Conservation (phyloP, 2,113 vertebrate genomes). For the Archilochus colubris region DNA sequence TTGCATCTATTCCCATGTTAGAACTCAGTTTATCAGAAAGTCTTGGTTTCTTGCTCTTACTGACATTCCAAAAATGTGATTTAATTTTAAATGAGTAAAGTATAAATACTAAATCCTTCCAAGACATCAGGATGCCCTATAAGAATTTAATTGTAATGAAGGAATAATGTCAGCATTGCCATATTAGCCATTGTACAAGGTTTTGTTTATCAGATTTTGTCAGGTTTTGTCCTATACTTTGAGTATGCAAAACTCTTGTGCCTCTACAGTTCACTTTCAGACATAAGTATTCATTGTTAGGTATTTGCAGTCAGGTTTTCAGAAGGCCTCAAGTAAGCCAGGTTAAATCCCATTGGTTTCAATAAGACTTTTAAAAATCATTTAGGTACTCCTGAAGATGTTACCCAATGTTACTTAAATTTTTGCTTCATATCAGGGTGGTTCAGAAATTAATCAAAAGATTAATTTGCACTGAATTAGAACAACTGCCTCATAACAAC, state of each 20-base stretch:
- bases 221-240: neutral
- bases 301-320: neutral
- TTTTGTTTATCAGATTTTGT: neutral
- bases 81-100: neutral
- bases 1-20: neutral
- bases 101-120: neutral
- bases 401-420: neutral
- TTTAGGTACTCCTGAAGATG: neutral
- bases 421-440: neutral
- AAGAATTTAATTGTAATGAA: neutral
- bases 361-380: neutral
- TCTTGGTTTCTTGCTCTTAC: neutral
- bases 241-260: neutral
- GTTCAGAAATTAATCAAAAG: neutral
- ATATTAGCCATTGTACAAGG: neutral
- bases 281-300: neutral
- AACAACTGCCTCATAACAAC: neutral
- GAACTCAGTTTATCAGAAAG: neutral
- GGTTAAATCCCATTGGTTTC: neutral
- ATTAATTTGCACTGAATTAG: neutral
- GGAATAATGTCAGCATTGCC: neutral
- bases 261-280: neutral
- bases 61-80: neutral
- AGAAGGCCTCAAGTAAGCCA: neutral
- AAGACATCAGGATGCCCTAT: neutral